Percentiles rank a stretch among this genome's conserved stretches.
phyloP scores from a whole-genome alignment of 2,797 vertebrate genomes.

The Denticeps clupeoides region DNA sequence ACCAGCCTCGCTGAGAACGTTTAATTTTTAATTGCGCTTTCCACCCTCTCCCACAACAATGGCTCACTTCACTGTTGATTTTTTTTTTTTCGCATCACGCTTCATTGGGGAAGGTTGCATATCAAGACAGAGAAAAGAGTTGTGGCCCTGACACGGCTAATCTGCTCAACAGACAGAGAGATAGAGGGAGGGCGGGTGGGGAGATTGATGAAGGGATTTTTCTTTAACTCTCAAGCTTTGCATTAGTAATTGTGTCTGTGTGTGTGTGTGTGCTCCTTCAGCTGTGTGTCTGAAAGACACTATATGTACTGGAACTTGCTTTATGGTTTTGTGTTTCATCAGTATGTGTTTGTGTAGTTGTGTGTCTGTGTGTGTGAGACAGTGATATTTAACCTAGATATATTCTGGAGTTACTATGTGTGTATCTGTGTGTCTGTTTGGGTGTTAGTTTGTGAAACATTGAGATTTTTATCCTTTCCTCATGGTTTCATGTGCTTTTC shows the following conservation, averaged over 20 bases:
- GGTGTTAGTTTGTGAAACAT: too few species aligned
- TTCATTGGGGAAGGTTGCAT: conserved; percentile 10
- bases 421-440: neutral
- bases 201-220: neutral
- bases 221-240: neutral
- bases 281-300: neutral
- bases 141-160: conserved; percentile 11
- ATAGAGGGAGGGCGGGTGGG: conserved; percentile 40
- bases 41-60: conserved; percentile 33
- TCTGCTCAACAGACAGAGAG: conserved; percentile 33
- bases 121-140: conserved; percentile 18
- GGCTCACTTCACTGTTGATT: conserved; percentile 11
- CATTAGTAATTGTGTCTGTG: neutral
- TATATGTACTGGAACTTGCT: too few species aligned
- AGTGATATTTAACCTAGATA: too few species aligned
- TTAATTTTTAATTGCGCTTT: conserved; percentile 42
- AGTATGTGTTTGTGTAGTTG: neutral
- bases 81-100: neutral
- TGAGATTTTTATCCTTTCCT: neutral
- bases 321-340: neutral
- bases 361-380: neutral
- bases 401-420: neutral
- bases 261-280: neutral
- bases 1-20: conserved; percentile 37
- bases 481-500: neutral